Conservation (phyloP, 2,797 vertebrate genomes). For the Sebastes diaconus region DNA sequence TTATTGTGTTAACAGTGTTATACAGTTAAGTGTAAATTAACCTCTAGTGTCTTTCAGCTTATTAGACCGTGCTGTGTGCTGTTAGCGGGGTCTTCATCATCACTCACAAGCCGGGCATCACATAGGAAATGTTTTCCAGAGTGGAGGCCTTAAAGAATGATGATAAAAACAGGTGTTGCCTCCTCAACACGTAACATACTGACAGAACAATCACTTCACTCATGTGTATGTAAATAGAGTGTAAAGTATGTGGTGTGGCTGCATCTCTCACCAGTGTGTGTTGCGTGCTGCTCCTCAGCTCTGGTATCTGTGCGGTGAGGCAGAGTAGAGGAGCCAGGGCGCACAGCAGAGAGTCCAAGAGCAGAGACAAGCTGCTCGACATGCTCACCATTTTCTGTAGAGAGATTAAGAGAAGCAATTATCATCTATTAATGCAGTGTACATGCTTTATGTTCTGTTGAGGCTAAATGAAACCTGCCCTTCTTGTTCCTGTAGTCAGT, state of each 20-base stretch:
- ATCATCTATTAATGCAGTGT: background rate
- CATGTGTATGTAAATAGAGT: background rate
- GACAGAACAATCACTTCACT: background rate
- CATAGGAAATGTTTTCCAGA: conserved; percentile 94
- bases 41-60: background rate
- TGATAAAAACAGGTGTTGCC: background rate
- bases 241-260: background rate
- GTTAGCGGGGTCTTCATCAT: conserved; percentile 11
- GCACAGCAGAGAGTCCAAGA: conserved; percentile 95
- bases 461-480: background rate
- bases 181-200: background rate
- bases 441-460: background rate
- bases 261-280: conserved; percentile 88
- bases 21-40: background rate
- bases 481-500: background rate
- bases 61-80: background rate
- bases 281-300: conserved; percentile 90
- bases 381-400: conserved; percentile 91
- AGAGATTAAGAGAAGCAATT: conserved; percentile 1
- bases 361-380: conserved; percentile 91
- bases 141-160: conserved; percentile 85
- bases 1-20: background rate
- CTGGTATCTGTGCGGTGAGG: conserved; percentile 91
- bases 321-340: conserved; percentile 90
- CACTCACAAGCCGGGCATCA: conserved; percentile 96